Evolutionary conservation across 2,113 vertebrate genomes (phyloP).

Genomic region (Sturnus vulgaris): DNA sequence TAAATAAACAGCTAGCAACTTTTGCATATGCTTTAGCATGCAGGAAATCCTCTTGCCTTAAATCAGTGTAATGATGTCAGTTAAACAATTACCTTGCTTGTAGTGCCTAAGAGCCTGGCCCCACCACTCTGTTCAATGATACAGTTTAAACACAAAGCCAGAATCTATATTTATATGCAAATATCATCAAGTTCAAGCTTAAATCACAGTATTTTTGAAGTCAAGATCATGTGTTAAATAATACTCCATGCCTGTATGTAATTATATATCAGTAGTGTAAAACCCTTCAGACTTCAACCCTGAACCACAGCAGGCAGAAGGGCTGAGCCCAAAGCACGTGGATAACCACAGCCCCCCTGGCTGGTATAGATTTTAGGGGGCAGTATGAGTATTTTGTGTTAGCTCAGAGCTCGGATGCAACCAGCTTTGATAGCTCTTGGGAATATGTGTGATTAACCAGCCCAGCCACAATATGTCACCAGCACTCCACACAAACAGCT

Average conservation of each 20-base stretch:
- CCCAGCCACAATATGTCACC: constrained; percentile 66
- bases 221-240: not conserved
- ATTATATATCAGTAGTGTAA: not conserved
- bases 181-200: not conserved
- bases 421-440: not conserved
- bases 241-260: not conserved
- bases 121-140: not conserved
- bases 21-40: not conserved
- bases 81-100: not conserved
- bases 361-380: not conserved
- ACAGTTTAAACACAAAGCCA: not conserved
- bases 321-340: not conserved
- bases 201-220: not conserved
- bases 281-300: not conserved
- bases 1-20: not conserved
- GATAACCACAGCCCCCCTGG: not conserved
- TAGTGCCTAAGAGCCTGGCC: not conserved
- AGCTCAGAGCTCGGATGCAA: not conserved
- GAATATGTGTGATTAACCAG: constrained; percentile 45
- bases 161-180: not conserved
- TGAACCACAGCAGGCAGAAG: not conserved
- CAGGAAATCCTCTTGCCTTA: not conserved
- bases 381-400: not conserved
- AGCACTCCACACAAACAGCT: constrained; percentile 56
- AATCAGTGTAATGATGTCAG: not conserved